phyloP scores from a whole-genome alignment of 2,888 invertebrate genomes.

The Eristalinus sepulchralis region DNA sequence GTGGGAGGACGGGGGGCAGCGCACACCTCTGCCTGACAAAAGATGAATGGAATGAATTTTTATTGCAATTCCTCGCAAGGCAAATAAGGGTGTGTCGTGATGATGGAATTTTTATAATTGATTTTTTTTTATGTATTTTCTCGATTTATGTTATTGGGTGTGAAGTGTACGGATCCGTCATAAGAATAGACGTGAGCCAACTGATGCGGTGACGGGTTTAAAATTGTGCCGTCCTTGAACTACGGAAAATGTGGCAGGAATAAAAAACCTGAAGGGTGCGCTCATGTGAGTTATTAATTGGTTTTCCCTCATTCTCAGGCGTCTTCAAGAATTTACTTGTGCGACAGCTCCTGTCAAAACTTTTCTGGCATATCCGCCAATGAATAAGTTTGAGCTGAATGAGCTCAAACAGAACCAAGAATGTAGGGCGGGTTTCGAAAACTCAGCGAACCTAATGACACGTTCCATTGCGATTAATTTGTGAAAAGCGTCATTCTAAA shows the following conservation, averaged over 20 bases:
- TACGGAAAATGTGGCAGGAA: not conserved
- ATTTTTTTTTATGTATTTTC: conserved; percentile 17
- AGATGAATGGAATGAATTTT: not conserved
- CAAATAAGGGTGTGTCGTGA: conserved; percentile 60
- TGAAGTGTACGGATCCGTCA: not conserved
- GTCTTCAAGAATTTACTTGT: not conserved
- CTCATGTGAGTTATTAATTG: not conserved
- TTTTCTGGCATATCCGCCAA: not conserved
- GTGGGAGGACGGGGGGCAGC: not conserved
- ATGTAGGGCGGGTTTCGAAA: not conserved
- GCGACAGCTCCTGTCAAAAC: not conserved
- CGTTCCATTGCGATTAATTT: not conserved
- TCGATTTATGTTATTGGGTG: conserved; percentile 4
- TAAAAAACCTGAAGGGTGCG: not conserved
- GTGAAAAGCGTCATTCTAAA: not conserved
- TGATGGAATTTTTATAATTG: conserved; percentile 43
- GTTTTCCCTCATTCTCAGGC: not conserved
- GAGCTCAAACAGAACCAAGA: too few species aligned
- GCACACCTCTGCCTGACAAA: not conserved
- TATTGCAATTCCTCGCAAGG: conserved; percentile 29
- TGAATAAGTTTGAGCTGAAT: not conserved
- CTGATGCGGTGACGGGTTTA: not conserved
- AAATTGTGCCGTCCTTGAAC: not conserved
- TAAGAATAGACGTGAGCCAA: not conserved
- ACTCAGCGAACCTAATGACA: not conserved